A percentile compares a stretch with the other conserved stretches of the same genome.
Evolutionary conservation across 2,888 invertebrate genomes (phyloP).

Genomic region (Trichogramma dendrolimi): DNA sequence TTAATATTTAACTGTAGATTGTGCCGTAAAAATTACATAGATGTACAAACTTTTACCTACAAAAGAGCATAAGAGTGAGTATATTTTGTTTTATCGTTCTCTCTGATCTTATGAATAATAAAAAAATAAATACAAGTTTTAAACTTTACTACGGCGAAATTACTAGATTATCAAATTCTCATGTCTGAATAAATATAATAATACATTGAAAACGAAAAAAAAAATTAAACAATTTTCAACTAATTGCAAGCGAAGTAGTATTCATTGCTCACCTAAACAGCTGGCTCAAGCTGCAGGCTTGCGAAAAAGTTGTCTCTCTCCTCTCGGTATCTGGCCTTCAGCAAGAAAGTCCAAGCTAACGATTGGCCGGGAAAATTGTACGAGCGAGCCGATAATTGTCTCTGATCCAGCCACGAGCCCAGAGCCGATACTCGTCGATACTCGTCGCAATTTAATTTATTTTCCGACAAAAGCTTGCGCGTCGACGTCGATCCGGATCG

Average conservation of each 20-base stretch:
- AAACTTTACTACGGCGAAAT: not conserved
- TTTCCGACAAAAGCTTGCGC: no score
- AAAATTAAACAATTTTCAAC: not conserved
- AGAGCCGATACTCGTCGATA: no score
- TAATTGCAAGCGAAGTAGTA: not conserved
- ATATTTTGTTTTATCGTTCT: constrained; percentile 5
- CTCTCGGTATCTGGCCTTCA: constrained; percentile 56
- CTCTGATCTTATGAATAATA: constrained; percentile 1
- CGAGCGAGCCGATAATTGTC: constrained; percentile 51
- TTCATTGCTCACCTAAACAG: constrained; percentile 4
- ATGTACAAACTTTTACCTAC: constrained; percentile 1
- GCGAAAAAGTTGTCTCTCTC: constrained; percentile 55
- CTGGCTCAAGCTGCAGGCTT: constrained; percentile 49
- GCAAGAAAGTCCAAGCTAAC: constrained; percentile 52
- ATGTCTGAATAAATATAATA: not conserved
- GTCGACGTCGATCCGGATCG: no score
- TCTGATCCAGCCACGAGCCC: constrained; percentile 45
- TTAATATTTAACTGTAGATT: constrained; percentile 3
- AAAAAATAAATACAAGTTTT: not conserved
- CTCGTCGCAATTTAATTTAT: no score
- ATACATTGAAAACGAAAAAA: not conserved
- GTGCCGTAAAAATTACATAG: not conserved
- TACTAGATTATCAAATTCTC: constrained; percentile 12
- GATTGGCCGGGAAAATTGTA: constrained; percentile 52
- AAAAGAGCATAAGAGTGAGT: not conserved